A percentile compares a stretch with the other conserved stretches of the same genome.
phyloP scores from a whole-genome alignment of 2,113 vertebrate species.

The Nibea coibor region DNA sequence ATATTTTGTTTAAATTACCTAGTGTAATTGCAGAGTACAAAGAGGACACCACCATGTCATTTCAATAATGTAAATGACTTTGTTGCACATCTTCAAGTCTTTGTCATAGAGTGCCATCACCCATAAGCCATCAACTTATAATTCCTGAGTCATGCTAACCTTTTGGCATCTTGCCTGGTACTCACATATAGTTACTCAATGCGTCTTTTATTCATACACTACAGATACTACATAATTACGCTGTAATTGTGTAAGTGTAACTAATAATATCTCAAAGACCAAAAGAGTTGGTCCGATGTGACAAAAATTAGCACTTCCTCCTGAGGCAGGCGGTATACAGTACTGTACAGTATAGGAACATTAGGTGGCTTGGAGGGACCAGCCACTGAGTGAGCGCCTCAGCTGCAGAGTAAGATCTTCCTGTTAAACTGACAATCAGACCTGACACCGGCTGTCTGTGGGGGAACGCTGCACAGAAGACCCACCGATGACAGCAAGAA shows the following conservation, averaged over 20 bases:
- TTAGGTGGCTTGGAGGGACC: constrained; percentile 25
- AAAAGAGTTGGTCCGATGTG: not conserved
- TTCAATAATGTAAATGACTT: not conserved
- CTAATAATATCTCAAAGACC: not conserved
- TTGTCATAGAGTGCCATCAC: not conserved
- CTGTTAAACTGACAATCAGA: constrained; percentile 47
- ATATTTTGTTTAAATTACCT: not conserved
- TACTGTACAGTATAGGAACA: not conserved
- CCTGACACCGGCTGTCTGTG: constrained; percentile 56
- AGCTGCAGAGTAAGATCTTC: constrained; percentile 34
- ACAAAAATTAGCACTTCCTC: not conserved
- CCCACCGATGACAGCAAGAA: not conserved
- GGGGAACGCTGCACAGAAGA: constrained; percentile 26
- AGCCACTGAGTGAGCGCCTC: constrained; percentile 10
- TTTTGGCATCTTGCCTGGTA: not conserved
- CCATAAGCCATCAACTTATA: not conserved
- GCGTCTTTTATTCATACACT: not conserved
- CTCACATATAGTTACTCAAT: not conserved
- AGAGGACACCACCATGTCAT: not conserved
- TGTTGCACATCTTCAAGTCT: not conserved
- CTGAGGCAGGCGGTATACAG: constrained; percentile 21
- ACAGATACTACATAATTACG: not conserved
- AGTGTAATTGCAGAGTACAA: not conserved
- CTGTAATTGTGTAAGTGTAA: not conserved
- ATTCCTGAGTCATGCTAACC: not conserved